These are phyloP conservation scores for Galemys pyrenaicus DNA, from an alignment of 2,113 vertebrate genomes.

Conservation along the genomic window DNA sequence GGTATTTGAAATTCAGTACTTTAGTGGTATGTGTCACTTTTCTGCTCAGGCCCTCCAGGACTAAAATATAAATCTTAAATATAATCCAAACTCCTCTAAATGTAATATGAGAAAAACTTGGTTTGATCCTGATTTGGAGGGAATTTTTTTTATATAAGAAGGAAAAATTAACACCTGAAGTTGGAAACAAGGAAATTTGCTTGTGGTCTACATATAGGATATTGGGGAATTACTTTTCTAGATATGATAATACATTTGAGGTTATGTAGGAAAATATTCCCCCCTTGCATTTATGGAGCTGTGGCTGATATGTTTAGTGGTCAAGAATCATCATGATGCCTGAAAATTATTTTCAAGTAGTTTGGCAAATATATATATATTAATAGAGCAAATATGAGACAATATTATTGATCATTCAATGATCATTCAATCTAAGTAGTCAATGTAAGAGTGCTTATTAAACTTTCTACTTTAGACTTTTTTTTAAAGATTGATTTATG, in stretches of 20 bases:
- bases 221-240: not conserved
- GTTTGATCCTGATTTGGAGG: conserved; percentile 2
- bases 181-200: not conserved
- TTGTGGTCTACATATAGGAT: not conserved
- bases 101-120: not conserved
- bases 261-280: not conserved
- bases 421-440: not conserved
- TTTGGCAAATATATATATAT: not conserved
- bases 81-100: not conserved
- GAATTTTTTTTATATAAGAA: not conserved
- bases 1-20: not conserved
- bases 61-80: not conserved
- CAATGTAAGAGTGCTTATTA: not conserved
- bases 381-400: not conserved
- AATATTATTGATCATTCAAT: not conserved
- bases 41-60: not conserved
- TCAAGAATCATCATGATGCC: not conserved
- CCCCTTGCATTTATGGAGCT: not conserved
- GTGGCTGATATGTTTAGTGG: not conserved
- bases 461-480: not conserved
- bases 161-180: not conserved
- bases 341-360: not conserved
- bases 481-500: no score
- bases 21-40: not conserved
- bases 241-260: not conserved